Conservation (phyloP, 1,140 invertebrate genomes). For the Trissolcus basalis region DNA sequence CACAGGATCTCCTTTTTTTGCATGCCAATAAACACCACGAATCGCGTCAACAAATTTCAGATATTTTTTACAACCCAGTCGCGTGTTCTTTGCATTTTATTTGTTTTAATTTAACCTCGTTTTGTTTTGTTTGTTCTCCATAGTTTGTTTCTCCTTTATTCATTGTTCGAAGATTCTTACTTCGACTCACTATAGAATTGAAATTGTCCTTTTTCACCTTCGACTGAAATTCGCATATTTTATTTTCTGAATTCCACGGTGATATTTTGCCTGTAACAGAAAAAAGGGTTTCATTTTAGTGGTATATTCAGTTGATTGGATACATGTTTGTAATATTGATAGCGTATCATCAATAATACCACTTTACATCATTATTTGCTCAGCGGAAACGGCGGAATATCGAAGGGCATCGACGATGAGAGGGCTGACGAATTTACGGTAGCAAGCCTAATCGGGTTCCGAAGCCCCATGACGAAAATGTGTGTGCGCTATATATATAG, state of each 20-base stretch:
- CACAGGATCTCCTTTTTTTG: slow-evolving; percentile 37
- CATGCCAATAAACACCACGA: slow-evolving; percentile 52
- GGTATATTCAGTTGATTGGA: not conserved
- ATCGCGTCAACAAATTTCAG: slow-evolving; percentile 36
- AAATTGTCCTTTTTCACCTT: too few species aligned
- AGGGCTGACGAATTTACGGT: slow-evolving; percentile 48
- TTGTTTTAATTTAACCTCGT: too few species aligned
- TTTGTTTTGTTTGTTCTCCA: too few species aligned
- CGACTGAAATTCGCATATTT: not conserved
- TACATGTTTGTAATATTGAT: not conserved
- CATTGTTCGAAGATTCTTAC: too few species aligned
- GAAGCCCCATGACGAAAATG: slow-evolving; percentile 55
- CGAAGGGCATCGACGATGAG: slow-evolving; percentile 33
- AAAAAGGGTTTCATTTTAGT: too few species aligned
- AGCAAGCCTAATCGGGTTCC: slow-evolving; percentile 49
- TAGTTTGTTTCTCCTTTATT: too few species aligned
- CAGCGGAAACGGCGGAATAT: slow-evolving; percentile 17
- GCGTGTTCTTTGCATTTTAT: slow-evolving; percentile 7
- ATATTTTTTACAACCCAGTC: slow-evolving; percentile 21
- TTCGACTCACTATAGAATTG: too few species aligned
- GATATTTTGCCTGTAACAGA: too few species aligned
- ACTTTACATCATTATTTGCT: slow-evolving; percentile 47
- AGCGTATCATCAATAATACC: slow-evolving; percentile 31
- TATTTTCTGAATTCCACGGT: too few species aligned
- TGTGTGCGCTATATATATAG: slow-evolving; percentile 31